These are phyloP conservation scores for Varroa destructor DNA, from an alignment of 1,140 invertebrate genomes.

Conservation along the genomic window DNA sequence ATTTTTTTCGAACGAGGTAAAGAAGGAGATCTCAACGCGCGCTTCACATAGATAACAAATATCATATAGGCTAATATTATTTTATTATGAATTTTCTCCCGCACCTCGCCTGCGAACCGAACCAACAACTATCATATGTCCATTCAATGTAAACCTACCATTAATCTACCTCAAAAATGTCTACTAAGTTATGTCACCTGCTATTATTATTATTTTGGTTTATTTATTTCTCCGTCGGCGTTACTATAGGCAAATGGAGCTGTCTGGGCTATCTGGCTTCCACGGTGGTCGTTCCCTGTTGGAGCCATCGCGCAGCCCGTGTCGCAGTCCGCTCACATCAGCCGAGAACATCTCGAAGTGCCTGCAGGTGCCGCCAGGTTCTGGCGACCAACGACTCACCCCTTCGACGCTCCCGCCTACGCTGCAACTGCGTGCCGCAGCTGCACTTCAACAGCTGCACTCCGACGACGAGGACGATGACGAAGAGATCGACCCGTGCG, in stretches of 20 bases:
- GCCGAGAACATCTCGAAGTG: constrained; percentile 27
- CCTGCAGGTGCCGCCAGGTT: constrained; percentile 13
- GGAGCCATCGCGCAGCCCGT: constrained; percentile 23
- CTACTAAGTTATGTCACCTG: no score
- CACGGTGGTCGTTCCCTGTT: constrained; percentile 5
- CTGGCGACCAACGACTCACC: background rate
- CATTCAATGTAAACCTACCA: no score
- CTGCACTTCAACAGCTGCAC: background rate
- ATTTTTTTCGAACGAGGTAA: no score
- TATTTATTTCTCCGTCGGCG: background rate
- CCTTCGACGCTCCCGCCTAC: constrained; percentile 8
- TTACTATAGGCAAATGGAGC: constrained; percentile 6
- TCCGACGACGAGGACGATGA: constrained; percentile 23
- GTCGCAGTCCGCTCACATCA: constrained; percentile 23
- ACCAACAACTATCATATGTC: no score
- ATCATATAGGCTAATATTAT: no score
- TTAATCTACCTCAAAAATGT: no score
- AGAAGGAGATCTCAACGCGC: no score
- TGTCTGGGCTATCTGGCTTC: constrained; percentile 16
- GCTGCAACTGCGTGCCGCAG: constrained; percentile 1
- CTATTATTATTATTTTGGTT: no score
- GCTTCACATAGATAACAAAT: no score
- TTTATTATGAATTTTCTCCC: no score
- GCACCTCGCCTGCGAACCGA: no score
- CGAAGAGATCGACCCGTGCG: constrained; percentile 27